Evolutionary conservation across 2,888 invertebrate genomes (phyloP), one percentile per base, ranked within the genome.

Genomic region (Agrotis segetum): DNA sequence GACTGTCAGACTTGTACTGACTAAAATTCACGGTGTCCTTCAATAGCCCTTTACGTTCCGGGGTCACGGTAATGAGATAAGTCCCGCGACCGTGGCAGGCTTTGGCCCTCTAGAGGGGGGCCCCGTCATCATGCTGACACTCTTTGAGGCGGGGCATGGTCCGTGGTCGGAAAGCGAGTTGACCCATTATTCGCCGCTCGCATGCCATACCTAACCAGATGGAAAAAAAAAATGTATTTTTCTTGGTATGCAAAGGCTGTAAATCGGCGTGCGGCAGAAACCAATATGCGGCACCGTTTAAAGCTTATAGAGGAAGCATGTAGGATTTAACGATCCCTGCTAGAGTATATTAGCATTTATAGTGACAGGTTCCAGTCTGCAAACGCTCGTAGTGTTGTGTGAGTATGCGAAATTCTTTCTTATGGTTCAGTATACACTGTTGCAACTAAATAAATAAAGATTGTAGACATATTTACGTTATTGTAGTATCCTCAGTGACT

Each of bases 271-370:
- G 19, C 24, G 14, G 17, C n/a, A 46, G 46, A 75, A 75, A 55
- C 49, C 59, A 75, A 71, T 75, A 69, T 60, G 49, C 50, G 72
- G 29, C 52, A 53, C 69, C 58, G 49, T 75, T 74, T 62, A 70
- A 76, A 55, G 59, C 62, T 53, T 50, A 29, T 59, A 16, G 13
- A 60, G 53, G 24, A 63, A 63, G 17, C 59, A 21, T 53, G 53
- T 64, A 50, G 69, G 59, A 75, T 64, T 75, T 63, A 76, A 76
- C 59, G 34, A 76, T 76, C 70, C 34, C 21, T 60, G 49, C 34
- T 34, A 50, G 19, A 71, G 60, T 50, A 64, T 71, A 75, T 75
- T 75, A 64, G 75, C 77, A 70, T 76, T 63, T 64, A 75, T 64
- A 71, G 75, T 77, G 64, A 50, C 59, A 60, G 53, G 46, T 55